phyloP scores from a whole-genome alignment of 2,888 invertebrate genomes.

The Aquatica leii region DNA sequence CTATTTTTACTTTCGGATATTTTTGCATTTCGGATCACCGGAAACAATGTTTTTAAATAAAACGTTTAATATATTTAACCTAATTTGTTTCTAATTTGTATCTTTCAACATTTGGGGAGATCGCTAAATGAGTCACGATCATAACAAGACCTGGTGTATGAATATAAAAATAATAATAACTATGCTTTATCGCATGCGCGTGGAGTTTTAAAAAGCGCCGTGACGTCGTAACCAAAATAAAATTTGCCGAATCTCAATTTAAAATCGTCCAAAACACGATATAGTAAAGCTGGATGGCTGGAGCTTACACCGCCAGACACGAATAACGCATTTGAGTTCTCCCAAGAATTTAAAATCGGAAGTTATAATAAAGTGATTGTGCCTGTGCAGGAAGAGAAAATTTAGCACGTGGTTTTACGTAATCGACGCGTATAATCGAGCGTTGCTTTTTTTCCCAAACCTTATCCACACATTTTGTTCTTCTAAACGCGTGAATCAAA shows the following conservation, averaged over 20 bases:
- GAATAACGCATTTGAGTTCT: conserved; percentile 31
- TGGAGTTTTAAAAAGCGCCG: conserved; percentile 46
- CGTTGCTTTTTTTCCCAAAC: conserved; percentile 14
- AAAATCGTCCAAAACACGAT: conserved; percentile 61
- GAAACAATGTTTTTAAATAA: no score
- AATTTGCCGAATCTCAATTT: conserved; percentile 41
- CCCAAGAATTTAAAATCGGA: conserved; percentile 21
- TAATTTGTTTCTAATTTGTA: no score
- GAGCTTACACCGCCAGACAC: conserved; percentile 59
- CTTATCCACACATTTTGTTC: not conserved
- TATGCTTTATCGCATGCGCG: conserved; percentile 55
- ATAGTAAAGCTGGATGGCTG: conserved; percentile 64
- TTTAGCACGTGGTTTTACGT: conserved; percentile 31
- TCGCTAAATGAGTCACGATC: not conserved
- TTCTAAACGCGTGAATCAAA: conserved; percentile 9
- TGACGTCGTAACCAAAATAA: conserved; percentile 44
- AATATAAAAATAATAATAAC: not conserved
- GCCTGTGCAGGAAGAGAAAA: conserved; percentile 11
- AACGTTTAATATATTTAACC: no score
- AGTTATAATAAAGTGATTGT: conserved; percentile 22
- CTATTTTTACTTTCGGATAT: no score
- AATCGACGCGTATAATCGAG: conserved; percentile 22
- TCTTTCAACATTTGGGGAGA: not conserved
- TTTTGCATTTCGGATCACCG: no score
- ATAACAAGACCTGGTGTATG: not conserved